Percentiles rank a stretch among this genome's conserved stretches.
These are phyloP conservation scores for Clupea harengus DNA, from an alignment of 2,113 vertebrate genomes.

Conservation along the genomic window DNA sequence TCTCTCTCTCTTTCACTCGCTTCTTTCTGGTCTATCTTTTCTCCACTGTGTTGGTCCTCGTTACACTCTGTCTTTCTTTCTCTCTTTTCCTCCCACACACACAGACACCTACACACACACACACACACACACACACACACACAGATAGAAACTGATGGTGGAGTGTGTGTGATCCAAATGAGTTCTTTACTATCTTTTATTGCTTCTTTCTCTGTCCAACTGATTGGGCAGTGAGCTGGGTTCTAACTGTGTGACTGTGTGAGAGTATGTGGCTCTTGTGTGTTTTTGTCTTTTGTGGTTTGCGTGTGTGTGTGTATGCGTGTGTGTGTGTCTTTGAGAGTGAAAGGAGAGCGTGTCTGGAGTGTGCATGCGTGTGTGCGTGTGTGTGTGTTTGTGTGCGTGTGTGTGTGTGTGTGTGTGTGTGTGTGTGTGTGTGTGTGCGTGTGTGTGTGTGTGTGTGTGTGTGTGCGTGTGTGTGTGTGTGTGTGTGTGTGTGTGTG, in stretches of 20 bases:
- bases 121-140: constrained; percentile 22
- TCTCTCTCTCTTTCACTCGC: too few relatives aligned
- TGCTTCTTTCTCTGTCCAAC: constrained; percentile 38
- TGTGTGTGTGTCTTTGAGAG: neutral
- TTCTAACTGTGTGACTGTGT: neutral
- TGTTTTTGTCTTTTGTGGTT: neutral
- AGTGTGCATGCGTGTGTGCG: neutral
- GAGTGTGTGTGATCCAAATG: constrained; percentile 13
- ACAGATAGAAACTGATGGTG: constrained; percentile 24
- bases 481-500: constrained; percentile 21
- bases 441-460: neutral
- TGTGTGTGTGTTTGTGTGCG: constrained; percentile 28
- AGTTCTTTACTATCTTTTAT: constrained; percentile 8
- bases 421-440: constrained; percentile 21
- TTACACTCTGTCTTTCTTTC: neutral
- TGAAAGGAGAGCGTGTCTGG: too few relatives aligned
- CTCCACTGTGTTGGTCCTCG: too few relatives aligned
- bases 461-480: neutral
- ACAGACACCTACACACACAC: constrained; percentile 28
- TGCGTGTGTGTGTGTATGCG: neutral
- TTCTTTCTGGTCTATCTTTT: too few relatives aligned
- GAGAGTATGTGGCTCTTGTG: neutral
- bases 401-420: constrained; percentile 32
- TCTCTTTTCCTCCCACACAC: neutral
- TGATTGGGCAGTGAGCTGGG: neutral